Percentiles rank a stretch among this genome's conserved stretches.
These are phyloP conservation scores for Neoniphon sammara DNA, from an alignment of 2,797 vertebrate genomes.

Conservation along the genomic window DNA sequence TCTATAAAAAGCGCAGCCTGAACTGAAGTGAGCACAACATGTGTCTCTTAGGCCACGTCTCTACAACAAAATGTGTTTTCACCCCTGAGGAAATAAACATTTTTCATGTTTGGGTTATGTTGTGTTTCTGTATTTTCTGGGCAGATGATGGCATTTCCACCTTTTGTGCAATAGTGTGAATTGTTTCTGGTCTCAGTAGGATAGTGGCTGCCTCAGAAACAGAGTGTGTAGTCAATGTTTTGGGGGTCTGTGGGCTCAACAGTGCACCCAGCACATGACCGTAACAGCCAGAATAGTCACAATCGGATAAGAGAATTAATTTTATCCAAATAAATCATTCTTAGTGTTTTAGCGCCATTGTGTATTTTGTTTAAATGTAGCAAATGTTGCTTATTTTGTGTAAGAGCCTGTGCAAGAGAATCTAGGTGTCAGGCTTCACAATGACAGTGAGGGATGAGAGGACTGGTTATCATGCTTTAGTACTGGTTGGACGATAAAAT, in stretches of 20 bases:
- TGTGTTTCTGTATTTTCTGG: slow-evolving; percentile 43
- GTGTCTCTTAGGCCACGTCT: slow-evolving; percentile 44
- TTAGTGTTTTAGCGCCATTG: neutral
- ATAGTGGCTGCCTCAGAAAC: slow-evolving; percentile 28
- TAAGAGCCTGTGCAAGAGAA: slow-evolving; percentile 5
- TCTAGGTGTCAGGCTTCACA: slow-evolving; percentile 11
- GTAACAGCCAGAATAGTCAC: neutral
- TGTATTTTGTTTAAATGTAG: slow-evolving; percentile 2
- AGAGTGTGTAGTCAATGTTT: slow-evolving; percentile 11
- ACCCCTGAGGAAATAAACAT: slow-evolving; percentile 63
- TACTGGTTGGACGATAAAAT: slow-evolving; percentile 59
- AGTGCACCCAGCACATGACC: slow-evolving; percentile 15
- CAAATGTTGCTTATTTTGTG: neutral
- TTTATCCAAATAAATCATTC: neutral
- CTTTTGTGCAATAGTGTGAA: slow-evolving; percentile 72
- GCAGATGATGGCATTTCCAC: slow-evolving; percentile 39
- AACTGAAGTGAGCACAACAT: slow-evolving; percentile 44
- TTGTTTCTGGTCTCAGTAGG: slow-evolving; percentile 71
- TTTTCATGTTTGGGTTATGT: slow-evolving; percentile 50
- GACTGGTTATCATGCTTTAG: slow-evolving; percentile 45
- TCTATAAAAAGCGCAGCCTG: slow-evolving; percentile 64
- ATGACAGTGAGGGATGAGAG: slow-evolving; percentile 61
- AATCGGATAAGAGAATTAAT: neutral
- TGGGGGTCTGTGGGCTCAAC: neutral
- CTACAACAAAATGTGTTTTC: slow-evolving; percentile 65